Base-by-base conservation (phyloP, 2,113 vertebrate species). In the Brienomyrus brachyistius region DNA sequence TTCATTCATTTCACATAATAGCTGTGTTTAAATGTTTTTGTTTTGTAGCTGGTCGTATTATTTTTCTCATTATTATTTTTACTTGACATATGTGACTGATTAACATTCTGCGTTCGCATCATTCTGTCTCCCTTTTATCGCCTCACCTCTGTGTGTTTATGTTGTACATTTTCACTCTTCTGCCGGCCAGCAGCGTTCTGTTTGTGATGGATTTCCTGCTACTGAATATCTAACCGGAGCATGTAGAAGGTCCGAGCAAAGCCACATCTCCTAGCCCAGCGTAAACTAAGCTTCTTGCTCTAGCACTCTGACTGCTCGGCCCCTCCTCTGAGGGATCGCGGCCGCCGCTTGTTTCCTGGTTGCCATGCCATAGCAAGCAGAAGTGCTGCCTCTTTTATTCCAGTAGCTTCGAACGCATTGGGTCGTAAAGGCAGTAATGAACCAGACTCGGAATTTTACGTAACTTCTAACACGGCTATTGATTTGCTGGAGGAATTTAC, bases 201-300 rank as follows among this genome's bases (percentile, higher is more conserved):
- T 89, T 80, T 82, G 50, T 40, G 27, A 70, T 52, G 70, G 70
- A 31, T 54, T 43, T 52, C 70, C 62, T 89, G 70, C 88, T 80
- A 74, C 43, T 5, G 48, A 52, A 56, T 82, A 89, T 52, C 70
- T 31, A 43, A 88, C 27, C n/a, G 23, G 62, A 74, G 62, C 17
- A 43, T 40, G 88, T 2, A 23, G n/a, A 52, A 80, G 45, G 56
- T n/a, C 59, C 48, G 35, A 40, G 88, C 1, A 9, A 80, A 80
- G 48, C 50, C 40, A 6, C 45, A 1, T 52, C 51, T 89, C 88
- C 70, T 88, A 77, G 88, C 88, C 66, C 27, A 48, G n/a, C 47
- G 77, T 89, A 84, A 86, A 89, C 82, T 85, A 40, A 48, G 82
- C 54, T 35, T 52, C 31, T 87, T 27, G 56, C 56, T 47, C 56